Percentiles rank a stretch among this genome's conserved stretches.
Evolutionary conservation across 2,888 invertebrate genomes (phyloP).

Genomic region (Hypomecis punctinalis): DNA sequence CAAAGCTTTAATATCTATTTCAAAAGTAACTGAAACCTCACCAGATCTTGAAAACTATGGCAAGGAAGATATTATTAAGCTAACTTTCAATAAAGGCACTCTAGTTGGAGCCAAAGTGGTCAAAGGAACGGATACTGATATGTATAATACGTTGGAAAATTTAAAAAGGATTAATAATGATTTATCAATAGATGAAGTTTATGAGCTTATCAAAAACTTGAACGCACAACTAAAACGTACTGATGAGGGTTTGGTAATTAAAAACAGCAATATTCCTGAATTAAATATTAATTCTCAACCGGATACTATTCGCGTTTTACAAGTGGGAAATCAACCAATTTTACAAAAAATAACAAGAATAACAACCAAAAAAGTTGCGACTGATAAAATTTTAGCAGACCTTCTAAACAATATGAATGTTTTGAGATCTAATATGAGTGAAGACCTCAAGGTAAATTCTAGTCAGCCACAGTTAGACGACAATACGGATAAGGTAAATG

Average conservation of each 20-base stretch:
- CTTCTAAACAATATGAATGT: conserved; percentile 6
- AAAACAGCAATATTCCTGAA: not conserved
- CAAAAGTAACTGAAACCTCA: conserved; percentile 57
- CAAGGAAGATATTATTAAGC: conserved; percentile 55
- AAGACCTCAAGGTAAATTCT: not conserved
- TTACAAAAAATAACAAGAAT: conserved; percentile 12
- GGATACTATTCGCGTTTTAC: not conserved
- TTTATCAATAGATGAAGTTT: conserved; percentile 26
- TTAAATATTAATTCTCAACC: not conserved
- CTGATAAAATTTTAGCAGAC: conserved; percentile 7
- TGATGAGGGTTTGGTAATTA: not conserved
- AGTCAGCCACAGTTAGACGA: not conserved
- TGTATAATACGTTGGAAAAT: conserved; percentile 20
- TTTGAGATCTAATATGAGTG: conserved; percentile 15
- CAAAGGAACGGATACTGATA: conserved; percentile 38
- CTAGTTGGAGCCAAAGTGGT: conserved; percentile 62
- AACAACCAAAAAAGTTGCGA: conserved; percentile 1
- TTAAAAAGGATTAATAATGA: conserved; percentile 35
- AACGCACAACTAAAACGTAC: conserved; percentile 10
- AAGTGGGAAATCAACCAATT: conserved; percentile 6
- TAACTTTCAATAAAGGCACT: conserved; percentile 56
- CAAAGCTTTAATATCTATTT: conserved; percentile 53
- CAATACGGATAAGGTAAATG: not conserved
- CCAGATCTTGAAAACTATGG: conserved; percentile 54
- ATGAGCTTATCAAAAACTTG: conserved; percentile 23